These are phyloP conservation scores for Phyto melanocephala DNA, from an alignment of 2,888 invertebrate species.

Conservation along the genomic window DNA sequence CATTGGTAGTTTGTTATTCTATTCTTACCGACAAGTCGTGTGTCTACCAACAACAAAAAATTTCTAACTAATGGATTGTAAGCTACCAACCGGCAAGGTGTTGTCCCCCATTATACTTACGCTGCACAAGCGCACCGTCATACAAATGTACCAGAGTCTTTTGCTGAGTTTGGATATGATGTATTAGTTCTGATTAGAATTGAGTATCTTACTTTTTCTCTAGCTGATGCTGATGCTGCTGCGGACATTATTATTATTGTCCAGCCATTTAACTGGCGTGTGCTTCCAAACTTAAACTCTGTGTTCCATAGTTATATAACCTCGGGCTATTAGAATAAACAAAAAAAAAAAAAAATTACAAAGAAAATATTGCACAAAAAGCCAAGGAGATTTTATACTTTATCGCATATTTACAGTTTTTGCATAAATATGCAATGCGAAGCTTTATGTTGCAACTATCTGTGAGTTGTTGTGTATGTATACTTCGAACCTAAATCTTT, in stretches of 20 bases:
- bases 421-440: background rate
- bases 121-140: slow-evolving; percentile 38
- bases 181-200: slow-evolving; percentile 69
- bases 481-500: background rate
- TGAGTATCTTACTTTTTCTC: slow-evolving; percentile 29
- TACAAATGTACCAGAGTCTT: background rate
- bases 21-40: slow-evolving; percentile 49
- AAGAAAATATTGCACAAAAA: background rate
- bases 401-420: slow-evolving; percentile 21
- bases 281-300: slow-evolving; percentile 34
- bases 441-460: background rate
- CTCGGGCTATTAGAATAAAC: slow-evolving; percentile 61
- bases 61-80: slow-evolving; percentile 58
- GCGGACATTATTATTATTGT: slow-evolving; percentile 8
- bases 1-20: slow-evolving; percentile 29
- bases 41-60: slow-evolving; percentile 57
- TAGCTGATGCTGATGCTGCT: background rate
- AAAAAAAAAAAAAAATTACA: slow-evolving; percentile 7
- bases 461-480: background rate
- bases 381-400: slow-evolving; percentile 11
- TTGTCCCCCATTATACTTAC: slow-evolving; percentile 52
- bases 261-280: slow-evolving; percentile 22
- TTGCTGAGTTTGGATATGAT: slow-evolving; percentile 60
- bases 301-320: slow-evolving; percentile 56
- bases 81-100: slow-evolving; percentile 58